phyloP scores from a whole-genome alignment of 2,113 vertebrate species.

The human (Homo sapiens) region GRCh38 chr11:28485001-28485500 shows the following conservation, averaged over 20 bases:
- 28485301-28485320: background rate
- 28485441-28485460: background rate
- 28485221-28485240: background rate
- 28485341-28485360: background rate
- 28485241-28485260: constrained; percentile 35
- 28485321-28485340: background rate
- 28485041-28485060: background rate
- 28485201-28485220: constrained; percentile 20
- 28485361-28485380: constrained; percentile 22
- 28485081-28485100: background rate
- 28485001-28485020: background rate
- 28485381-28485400: constrained; percentile 51
- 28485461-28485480: constrained; percentile 46
- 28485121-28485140: no score
- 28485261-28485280: constrained; percentile 44
- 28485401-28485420: constrained; percentile 9
- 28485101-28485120: background rate
- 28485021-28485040: background rate
- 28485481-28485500: background rate
- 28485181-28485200: background rate
- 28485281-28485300: background rate
- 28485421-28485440: constrained; percentile 17
- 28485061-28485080: background rate
- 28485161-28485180: background rate
- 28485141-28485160: background rate